phyloP scores from a whole-genome alignment of 2,888 invertebrate genomes.

The Zhuqinia jingwanae region DNA sequence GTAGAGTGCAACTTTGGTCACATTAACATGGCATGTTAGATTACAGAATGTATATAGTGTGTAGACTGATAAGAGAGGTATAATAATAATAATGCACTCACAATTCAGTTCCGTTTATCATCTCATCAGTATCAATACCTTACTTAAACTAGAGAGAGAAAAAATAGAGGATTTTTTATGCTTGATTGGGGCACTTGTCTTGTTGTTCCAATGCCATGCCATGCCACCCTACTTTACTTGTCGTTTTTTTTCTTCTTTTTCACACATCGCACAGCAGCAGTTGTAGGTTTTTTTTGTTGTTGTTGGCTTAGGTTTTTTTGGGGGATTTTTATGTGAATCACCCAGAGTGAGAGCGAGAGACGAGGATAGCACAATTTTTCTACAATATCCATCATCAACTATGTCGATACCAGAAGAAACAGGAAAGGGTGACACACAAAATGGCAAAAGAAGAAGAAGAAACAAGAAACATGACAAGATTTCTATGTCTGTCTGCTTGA shows the following conservation, averaged over 20 bases:
- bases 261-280: too few relatives aligned
- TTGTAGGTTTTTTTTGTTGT: neutral
- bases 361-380: constrained; percentile 16
- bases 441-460: neutral
- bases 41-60: neutral
- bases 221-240: constrained; percentile 44
- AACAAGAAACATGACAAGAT: constrained; percentile 30
- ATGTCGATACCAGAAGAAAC: constrained; percentile 13
- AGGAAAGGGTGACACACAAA: constrained; percentile 62
- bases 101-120: constrained; percentile 1
- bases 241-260: neutral
- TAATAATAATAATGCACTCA: constrained; percentile 46
- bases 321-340: constrained; percentile 32
- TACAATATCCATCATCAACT: neutral
- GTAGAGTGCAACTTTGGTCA: constrained; percentile 2
- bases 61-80: constrained; percentile 26
- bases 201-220: constrained; percentile 24
- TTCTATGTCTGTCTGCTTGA: neutral
- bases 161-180: neutral
- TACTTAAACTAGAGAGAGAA: constrained; percentile 20
- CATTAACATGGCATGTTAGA: neutral
- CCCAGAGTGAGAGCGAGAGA: neutral
- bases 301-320: constrained; percentile 12
- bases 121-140: constrained; percentile 5
- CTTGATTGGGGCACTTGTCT: constrained; percentile 50